A percentile compares a stretch with the other conserved stretches of the same genome.
These are phyloP conservation scores for Dendrolimus punctatus DNA, from an alignment of 1,140 invertebrate species.

Conservation along the genomic window DNA sequence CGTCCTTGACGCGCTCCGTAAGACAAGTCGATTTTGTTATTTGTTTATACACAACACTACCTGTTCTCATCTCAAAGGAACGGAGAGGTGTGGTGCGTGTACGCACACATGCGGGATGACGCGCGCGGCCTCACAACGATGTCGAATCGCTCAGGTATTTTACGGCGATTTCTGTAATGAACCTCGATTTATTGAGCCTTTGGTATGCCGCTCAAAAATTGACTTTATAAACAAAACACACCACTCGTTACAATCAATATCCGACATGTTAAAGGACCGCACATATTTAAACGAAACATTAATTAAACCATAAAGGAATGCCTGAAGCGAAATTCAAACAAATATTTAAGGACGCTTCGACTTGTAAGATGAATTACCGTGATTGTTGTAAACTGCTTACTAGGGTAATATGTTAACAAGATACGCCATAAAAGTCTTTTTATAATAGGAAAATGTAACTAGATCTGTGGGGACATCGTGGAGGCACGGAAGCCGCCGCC, in stretches of 20 bases:
- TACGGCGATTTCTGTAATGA: slow-evolving; percentile 65
- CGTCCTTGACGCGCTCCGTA: slow-evolving; percentile 61
- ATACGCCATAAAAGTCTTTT: slow-evolving; percentile 33
- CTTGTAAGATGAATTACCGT: too few species aligned
- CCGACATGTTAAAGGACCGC: slow-evolving; percentile 18
- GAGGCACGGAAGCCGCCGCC: slow-evolving; percentile 55
- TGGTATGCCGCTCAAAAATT: slow-evolving; percentile 50
- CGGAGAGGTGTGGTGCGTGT: slow-evolving; percentile 17
- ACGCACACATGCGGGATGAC: slow-evolving; percentile 29
- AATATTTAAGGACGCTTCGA: slow-evolving; percentile 32
- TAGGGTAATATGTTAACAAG: slow-evolving; percentile 10
- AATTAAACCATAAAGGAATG: slow-evolving; percentile 37
- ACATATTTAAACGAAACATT: slow-evolving; percentile 33
- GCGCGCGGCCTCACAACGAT: slow-evolving; percentile 24
- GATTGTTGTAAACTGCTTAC: not conserved
- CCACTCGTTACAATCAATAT: slow-evolving; percentile 39
- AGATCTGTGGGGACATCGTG: slow-evolving; percentile 40
- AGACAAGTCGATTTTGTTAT: slow-evolving; percentile 69
- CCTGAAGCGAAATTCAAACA: slow-evolving; percentile 23
- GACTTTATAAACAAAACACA: slow-evolving; percentile 51
- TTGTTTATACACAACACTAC: slow-evolving; percentile 70
- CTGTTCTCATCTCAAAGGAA: slow-evolving; percentile 39
- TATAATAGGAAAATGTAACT: slow-evolving; percentile 54
- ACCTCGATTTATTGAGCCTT: slow-evolving; percentile 58
- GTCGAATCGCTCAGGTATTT: slow-evolving; percentile 53